Base-by-base conservation (phyloP, 2,113 vertebrate species). In the Scolopax mira region DNA sequence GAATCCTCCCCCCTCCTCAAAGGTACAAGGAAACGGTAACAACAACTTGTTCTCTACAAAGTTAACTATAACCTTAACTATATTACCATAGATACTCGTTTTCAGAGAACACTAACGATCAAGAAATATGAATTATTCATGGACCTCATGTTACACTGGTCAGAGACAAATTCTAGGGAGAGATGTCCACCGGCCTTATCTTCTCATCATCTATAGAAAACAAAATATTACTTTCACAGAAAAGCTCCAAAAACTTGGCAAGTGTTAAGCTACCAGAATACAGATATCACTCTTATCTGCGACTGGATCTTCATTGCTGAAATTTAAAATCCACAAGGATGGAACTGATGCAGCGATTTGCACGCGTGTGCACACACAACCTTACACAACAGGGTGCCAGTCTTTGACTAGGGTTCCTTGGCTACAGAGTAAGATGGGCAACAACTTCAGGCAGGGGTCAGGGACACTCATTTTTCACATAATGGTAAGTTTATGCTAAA, bases 361-460 rank as follows among this genome's bases (percentile, higher is more conserved):
- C 8, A 15, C 2, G 3, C 18, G 16, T 27, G 15, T 10, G 28
- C 3, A 2, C 24, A 41, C 7, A 31, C 6, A 21, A 46, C 25
- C 5, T 75, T n/a, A 71, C 3, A 27, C 33, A 87, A 25, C 3
- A 49, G 30, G 23, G n/a, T 57, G 15, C 10, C 1, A 1, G 28
- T 18, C 61, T 60, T 22, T 19, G 41, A 61, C 27, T 18, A 28
- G 11, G 25, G 81, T 46, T 78, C 27, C 28, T 54, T 2, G 0
- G 24, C 57, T 82, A 39, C 33, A 87, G 66, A 75, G 24, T 6
- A 75, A 52, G 16, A 71, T 10, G 15, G 87, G 39, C 37, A 88
- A 54, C 8, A 72, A 18, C 35, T 44, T 81, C 49, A 82, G 55
- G 67, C 17, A 89, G 17, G 31, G 44, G 30, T 12, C n/a, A 49